Evolutionary conservation across 1,140 invertebrate genomes (phyloP), one percentile per base, ranked within the genome.

Genomic region (Penaeus indicus): DNA sequence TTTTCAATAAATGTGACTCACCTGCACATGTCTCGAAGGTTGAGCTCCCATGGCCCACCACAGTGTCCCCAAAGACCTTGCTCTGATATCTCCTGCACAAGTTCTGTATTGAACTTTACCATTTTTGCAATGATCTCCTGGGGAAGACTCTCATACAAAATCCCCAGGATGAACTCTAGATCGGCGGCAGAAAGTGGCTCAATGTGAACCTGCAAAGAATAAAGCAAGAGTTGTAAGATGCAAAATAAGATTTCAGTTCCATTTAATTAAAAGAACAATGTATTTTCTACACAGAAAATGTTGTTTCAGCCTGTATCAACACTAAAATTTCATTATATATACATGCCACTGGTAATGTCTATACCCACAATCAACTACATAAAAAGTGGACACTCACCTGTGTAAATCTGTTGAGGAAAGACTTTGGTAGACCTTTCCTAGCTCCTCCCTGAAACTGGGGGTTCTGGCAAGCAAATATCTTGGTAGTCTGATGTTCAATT

Each of bases 381-480:
- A 79, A 42, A 86, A 91, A 95, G 97, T 25, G 13, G 47, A 79
- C 27, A 38, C 64, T 89, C 64, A 89, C 90, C 94, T 99, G 97
- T 32, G 97, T 99, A 92, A 99, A 99, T 91, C 99, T 95, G 93
- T 99, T 99, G 0, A 99, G 93, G 92, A 99, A 99, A 1, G 98
- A 99, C 92, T 97, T 95, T 0, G 99, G 99, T 75, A 99, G 94
- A 18, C 98, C 98, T 93, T 98, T 96, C 90, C 99, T 94, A 2
- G 97, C 98, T 3, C 98, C 98, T 61, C 99, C 99, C 94, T 99
- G 97, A 92, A 95, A 95, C n/a, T 98, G 93, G 1, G 99, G 99
- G 95, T 99, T 99, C 94, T 99, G 99, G 93, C 98, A 99, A 19
- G 96, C 99, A 93, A 99, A 99, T 63, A 99, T 95, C 91, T 96